Base-by-base conservation (phyloP, 2,888 invertebrate genomes). In the Chalcis sispes region DNA sequence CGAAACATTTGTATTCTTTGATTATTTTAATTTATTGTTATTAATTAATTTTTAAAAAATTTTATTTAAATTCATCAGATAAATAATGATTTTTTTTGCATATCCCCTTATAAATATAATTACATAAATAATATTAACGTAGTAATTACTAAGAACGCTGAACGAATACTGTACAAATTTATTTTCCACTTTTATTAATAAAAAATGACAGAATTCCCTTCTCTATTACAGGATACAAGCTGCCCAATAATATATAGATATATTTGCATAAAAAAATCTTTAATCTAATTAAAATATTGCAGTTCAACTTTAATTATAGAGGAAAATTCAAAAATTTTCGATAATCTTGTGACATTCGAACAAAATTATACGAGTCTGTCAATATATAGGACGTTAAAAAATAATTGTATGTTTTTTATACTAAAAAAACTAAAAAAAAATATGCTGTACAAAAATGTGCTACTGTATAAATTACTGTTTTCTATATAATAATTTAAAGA, bases 401-500 rank as follows among this genome's bases (percentile, higher is more conserved):
- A 46, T 46, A 42, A 67, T 54, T 36, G 56, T 56, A 65, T 52
- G 50, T 70, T 56, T 70, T 59, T 70, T 64, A 50, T 75, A 64
- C 58, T n/a, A 58, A 42, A 65, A 50, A 8, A n/a, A n/a, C n/a
- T 62, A 48, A 65, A 50, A 56, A 27, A 13, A 25, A 4, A 46
- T 2, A 52, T 69, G 48, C 62, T 64, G 64, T 69, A 56, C 25
- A 40, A 48, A 71, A 62, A 48, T 36, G 56, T 48, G 42, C 69
- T 40, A 50, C 40, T 58, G 48, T 64, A 64, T 64, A 40, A 75
- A 70, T 18, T 56, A 27, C 52, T 58, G 64, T 70, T 64, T 64
- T 70, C 20, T 64, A 62, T 62, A 59, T 54, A 54, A 62, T 71
- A 71, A 71, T 71, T 67, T 29, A 71, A 71, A 54, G 15, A 62